Conservation (phyloP, 2,113 vertebrate species). For the Crocuta crocuta region DNA sequence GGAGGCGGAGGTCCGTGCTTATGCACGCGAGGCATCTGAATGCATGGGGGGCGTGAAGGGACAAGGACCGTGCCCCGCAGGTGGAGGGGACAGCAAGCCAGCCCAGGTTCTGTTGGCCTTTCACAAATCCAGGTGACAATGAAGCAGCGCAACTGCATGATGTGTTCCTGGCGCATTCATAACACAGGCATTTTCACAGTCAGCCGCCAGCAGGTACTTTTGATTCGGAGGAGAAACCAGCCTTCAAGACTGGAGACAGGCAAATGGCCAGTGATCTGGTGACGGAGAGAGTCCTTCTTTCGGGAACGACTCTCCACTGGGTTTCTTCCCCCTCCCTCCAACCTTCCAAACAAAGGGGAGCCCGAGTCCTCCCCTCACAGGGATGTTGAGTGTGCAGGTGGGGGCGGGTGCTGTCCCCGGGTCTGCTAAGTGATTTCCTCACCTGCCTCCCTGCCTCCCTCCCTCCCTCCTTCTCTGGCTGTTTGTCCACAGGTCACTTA, state of each 20-base stretch:
- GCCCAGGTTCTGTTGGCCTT: not conserved
- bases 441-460: fast-evolving
- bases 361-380: fast-evolving
- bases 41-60: not conserved
- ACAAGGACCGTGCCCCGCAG: not conserved
- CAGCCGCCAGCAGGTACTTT: not conserved
- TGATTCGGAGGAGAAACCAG: not conserved
- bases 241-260: not conserved
- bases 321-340: not conserved
- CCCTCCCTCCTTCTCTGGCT: fast-evolving
- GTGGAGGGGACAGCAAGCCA: fast-evolving
- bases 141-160: not conserved
- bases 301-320: fast-evolving
- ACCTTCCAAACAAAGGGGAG: not conserved
- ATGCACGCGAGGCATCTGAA: not conserved
- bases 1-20: constrained; percentile 3
- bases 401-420: fast-evolving
- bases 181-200: not conserved
- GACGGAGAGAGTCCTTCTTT: fast-evolving
- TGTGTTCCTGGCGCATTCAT: not conserved
- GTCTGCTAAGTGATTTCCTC: fast-evolving
- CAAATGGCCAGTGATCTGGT: fast-evolving
- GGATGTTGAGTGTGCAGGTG: fast-evolving
- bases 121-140: not conserved
- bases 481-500: fast-evolving